These are phyloP conservation scores for Strigamia transsilvanica DNA, from an alignment of 2,888 invertebrate genomes.

Conservation along the genomic window DNA sequence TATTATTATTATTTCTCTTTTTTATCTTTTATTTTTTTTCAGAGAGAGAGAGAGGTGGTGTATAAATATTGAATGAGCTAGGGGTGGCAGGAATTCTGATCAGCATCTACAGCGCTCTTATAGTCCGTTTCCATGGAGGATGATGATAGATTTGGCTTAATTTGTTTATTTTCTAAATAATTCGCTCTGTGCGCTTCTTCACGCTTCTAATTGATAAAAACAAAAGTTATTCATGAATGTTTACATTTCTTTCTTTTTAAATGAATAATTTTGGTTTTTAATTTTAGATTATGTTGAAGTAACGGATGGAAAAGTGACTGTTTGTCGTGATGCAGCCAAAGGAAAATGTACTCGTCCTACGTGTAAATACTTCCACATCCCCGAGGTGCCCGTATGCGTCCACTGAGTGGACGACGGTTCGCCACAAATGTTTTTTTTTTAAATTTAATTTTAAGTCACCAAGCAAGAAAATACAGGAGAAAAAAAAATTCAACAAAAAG, in stretches of 20 bases:
- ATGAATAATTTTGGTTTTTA: slow-evolving; percentile 55
- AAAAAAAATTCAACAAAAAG: not conserved
- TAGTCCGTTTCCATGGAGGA: not conserved
- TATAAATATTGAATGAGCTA: slow-evolving; percentile 40
- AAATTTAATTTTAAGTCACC: slow-evolving; percentile 36
- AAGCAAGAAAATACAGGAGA: slow-evolving; percentile 9
- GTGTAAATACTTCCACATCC: slow-evolving; percentile 98
- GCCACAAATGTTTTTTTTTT: slow-evolving; percentile 10
- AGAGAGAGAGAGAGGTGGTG: not conserved
- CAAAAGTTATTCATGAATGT: not conserved
- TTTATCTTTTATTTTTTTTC: not conserved
- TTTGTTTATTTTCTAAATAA: not conserved
- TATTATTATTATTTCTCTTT: slow-evolving; percentile 9
- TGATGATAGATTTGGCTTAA: not conserved
- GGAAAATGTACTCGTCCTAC: slow-evolving; percentile 90
- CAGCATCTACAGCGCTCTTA: not conserved
- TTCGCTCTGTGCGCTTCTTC: not conserved
- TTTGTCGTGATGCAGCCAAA: slow-evolving; percentile 94
- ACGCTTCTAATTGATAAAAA: not conserved
- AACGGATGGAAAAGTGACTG: slow-evolving; percentile 93
- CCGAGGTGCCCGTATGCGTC: slow-evolving; percentile 67
- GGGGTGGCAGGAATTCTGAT: not conserved
- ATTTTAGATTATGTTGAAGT: slow-evolving; percentile 92
- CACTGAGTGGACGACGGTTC: slow-evolving; percentile 48
- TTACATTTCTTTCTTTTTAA: slow-evolving; percentile 48